phyloP scores from a whole-genome alignment of 2,797 vertebrate species.

The Thripadectes ignobilis region DNA sequence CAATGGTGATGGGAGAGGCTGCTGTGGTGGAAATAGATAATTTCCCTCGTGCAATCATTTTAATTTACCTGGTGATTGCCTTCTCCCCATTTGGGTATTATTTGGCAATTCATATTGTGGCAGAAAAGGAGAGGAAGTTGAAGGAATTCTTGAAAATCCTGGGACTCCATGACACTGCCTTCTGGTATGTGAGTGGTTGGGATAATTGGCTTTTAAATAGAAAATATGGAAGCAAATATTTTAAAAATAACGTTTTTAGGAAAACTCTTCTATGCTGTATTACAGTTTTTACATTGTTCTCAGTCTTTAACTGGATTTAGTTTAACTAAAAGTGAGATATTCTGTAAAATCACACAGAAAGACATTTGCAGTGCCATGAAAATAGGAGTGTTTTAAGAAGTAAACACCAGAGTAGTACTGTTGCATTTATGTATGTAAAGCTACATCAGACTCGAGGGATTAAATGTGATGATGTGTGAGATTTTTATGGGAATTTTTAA shows the following conservation, averaged over 20 bases:
- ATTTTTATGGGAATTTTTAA: not conserved
- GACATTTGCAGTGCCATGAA: not conserved
- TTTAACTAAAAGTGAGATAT: not conserved
- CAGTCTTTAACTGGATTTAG: not conserved
- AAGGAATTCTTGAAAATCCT: constrained; percentile 96
- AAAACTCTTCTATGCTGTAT: not conserved
- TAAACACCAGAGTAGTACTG: not conserved
- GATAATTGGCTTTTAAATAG: not conserved
- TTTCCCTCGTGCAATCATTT: constrained; percentile 92
- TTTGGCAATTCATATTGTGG: constrained; percentile 92
- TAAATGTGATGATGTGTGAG: not conserved
- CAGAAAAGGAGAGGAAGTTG: constrained; percentile 93
- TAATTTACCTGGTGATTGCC: constrained; percentile 93
- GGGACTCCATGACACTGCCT: constrained; percentile 93
- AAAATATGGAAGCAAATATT: not conserved
- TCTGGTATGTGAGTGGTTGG: constrained; percentile 83
- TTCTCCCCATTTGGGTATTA: constrained; percentile 97
- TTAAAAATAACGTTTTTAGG: rapidly evolving
- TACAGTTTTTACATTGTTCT: not conserved
- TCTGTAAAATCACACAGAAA: not conserved
- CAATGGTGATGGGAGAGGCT: constrained; percentile 90
- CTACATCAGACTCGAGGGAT: not conserved
- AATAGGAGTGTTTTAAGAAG: not conserved
- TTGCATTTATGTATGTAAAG: not conserved
- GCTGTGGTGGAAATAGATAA: constrained; percentile 90